Conservation (phyloP, 2,888 invertebrate genomes). For the Xylophagus ater region DNA sequence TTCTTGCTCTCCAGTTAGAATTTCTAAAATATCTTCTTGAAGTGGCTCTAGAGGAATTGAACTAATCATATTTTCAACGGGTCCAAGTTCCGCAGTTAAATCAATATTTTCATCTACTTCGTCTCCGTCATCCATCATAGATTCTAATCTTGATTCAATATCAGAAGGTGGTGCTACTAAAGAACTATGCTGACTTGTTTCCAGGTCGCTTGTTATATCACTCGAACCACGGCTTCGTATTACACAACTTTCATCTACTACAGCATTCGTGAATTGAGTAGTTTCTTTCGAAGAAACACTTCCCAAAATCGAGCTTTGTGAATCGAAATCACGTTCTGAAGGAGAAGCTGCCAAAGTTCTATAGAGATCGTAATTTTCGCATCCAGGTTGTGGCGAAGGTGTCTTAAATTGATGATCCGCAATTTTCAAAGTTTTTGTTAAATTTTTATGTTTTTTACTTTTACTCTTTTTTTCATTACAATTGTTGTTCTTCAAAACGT, state of each 20-base stretch:
- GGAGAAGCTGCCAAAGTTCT: constrained; percentile 44
- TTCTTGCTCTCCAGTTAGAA: constrained; percentile 26
- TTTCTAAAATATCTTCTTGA: constrained; percentile 33
- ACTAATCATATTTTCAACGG: constrained; percentile 1
- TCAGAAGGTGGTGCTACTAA: constrained; percentile 38
- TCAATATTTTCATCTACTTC: constrained; percentile 5
- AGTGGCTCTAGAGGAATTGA: constrained; percentile 24
- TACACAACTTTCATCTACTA: constrained; percentile 36
- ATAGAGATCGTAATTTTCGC: constrained; percentile 44
- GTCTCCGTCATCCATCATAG: constrained; percentile 33
- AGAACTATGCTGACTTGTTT: constrained; percentile 39
- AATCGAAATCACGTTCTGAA: constrained; percentile 37
- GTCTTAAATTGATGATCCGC: constrained; percentile 31
- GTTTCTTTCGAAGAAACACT: constrained; percentile 37
- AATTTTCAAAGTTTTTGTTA: constrained; percentile 21
- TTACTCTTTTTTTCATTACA: constrained; percentile 23
- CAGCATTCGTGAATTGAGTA: constrained; percentile 22
- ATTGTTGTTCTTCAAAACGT: constrained; percentile 34
- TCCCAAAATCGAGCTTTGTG: constrained; percentile 37
- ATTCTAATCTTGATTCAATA: constrained; percentile 35
- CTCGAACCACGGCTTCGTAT: constrained; percentile 38
- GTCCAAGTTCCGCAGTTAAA: constrained; percentile 20
- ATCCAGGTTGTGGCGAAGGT: constrained; percentile 44
- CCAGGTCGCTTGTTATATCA: constrained; percentile 37
- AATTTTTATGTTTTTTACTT: constrained; percentile 35